Evolutionary conservation across 2,888 invertebrate species (phyloP), one percentile per base, ranked within the genome.

Genomic region (Cerastoderma edule): DNA sequence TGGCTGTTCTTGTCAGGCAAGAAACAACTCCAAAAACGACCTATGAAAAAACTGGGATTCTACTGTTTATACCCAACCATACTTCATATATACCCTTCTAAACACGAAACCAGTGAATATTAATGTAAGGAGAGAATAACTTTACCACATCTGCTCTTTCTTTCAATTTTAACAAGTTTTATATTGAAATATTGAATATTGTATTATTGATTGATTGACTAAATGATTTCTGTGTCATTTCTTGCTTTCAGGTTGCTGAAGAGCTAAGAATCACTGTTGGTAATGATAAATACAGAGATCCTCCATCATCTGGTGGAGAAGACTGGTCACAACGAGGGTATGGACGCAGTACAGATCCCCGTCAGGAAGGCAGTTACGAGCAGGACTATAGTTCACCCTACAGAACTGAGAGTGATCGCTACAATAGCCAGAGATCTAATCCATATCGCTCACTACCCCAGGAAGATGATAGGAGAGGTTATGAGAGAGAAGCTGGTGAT

Each of bases 221-320:
- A n/a, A n/a, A n/a, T n/a, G n/a, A n/a, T n/a, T n/a, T n/a, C n/a
- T 13, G 4, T 60, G 32, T 60, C 1, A 30, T 8, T 33, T 33
- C 22, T 60, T 48, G 68, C 53, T 53, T 60, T 19, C 69, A 75
- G 30, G 64, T 78, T 30, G 74, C 72, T 32, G 87, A 87, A 71
- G 83, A 86, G 5, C 65, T 88, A 57, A 72, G 86, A 16, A 86
- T 87, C 13, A 87, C 88, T 10, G 87, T 88, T 32, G 88, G 85
- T 22, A 88, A 86, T 80, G 87, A 87, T 39, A 78, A 83, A 63
- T 88, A 64, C 50, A 74, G 78, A 60, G 83, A 84, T 32, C 27
- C 57, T n/a, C n/a, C n/a, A n/a, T n/a, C n/a, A n/a, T n/a, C n/a
- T n/a, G n/a, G n/a, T n/a, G n/a, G 68, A 30, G 72, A 53, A 35